Evolutionary conservation across 2,797 vertebrate genomes (phyloP), one percentile per base, ranked within the genome.

Genomic region (Sebastes itinus): DNA sequence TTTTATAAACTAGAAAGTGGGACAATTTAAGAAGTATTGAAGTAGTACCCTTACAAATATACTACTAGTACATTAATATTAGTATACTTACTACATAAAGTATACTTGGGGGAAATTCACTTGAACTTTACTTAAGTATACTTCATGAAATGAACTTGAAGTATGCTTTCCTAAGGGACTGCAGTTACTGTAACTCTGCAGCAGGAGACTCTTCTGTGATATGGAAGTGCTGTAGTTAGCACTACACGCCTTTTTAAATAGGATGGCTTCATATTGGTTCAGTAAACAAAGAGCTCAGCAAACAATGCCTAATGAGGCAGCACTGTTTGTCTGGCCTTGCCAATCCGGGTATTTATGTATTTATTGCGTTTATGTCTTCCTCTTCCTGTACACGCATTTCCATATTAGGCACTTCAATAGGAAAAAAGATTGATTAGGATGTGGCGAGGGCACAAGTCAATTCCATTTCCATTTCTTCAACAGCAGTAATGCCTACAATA

Each of bases 401-500:
- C 70, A 85, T 87, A 85, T 82, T 76, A 75, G 59, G 64, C 60
- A 82, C 71, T 80, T 81, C 82, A 85, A 81, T 69, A 46, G 67
- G 70, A 65, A 77, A 62, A 42, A 55, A 76, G 78, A 86, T 84
- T 83, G 81, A 91, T 89, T 72, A 72, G 75, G 71, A 87, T 84
- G 70, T 87, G 76, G 84, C 38, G 73, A 78, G 79, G 82, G 73
- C 75, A 77, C 62, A 52, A 74, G 77, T 89, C 83, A 87, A 80
- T 88, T 85, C 72, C 72, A 78, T 90, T 89, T 91, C 71, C 81
- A 52, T 62, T 62, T 91, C 76, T 83, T 81, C 64, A 61, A 64
- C 84, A 77, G 75, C 82, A 66, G 62, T 72, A 83, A 83, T 82
- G 68, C 61, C 72, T 75, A 33, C 75, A 46, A 49, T 59, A 81